These are phyloP conservation scores for Acanthisitta chloris DNA, from an alignment of 2,113 vertebrate genomes.

Conservation along the genomic window DNA sequence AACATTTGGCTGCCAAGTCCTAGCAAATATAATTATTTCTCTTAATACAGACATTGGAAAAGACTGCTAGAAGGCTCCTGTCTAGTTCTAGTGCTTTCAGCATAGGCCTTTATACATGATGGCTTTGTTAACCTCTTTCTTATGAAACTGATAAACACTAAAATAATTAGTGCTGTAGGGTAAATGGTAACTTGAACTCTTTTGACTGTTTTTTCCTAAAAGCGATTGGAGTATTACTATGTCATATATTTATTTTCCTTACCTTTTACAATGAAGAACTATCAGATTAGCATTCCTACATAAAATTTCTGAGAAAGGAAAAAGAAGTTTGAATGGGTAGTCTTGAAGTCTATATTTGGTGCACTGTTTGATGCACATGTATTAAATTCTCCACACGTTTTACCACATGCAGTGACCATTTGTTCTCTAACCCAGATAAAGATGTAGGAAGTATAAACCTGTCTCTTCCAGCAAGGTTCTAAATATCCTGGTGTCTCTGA, in stretches of 20 bases:
- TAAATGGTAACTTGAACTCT: not conserved
- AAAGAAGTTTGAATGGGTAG: not conserved
- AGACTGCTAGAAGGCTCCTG: not conserved
- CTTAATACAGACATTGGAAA: not conserved
- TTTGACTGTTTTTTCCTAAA: not conserved
- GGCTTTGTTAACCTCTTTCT: not conserved
- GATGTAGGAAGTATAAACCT: not conserved
- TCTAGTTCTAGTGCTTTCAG: not conserved
- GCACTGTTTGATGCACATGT: not conserved
- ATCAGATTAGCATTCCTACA: not conserved
- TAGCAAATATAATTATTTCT: conserved; percentile 7
- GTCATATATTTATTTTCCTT: not conserved
- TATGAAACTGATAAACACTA: not conserved
- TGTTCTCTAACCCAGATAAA: not conserved
- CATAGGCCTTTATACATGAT: not conserved
- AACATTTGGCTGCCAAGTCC: conserved; percentile 13
- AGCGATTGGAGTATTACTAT: not conserved
- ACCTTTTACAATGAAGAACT: not conserved
- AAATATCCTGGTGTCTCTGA: not conserved
- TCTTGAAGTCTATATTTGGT: not conserved
- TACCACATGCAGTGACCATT: not conserved
- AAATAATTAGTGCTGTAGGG: not conserved
- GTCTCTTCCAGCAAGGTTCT: not conserved
- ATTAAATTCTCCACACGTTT: conserved; percentile 10
- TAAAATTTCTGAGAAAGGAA: not conserved